Base-by-base conservation (phyloP, 2,113 vertebrate species). In the Cichladusa arquata region DNA sequence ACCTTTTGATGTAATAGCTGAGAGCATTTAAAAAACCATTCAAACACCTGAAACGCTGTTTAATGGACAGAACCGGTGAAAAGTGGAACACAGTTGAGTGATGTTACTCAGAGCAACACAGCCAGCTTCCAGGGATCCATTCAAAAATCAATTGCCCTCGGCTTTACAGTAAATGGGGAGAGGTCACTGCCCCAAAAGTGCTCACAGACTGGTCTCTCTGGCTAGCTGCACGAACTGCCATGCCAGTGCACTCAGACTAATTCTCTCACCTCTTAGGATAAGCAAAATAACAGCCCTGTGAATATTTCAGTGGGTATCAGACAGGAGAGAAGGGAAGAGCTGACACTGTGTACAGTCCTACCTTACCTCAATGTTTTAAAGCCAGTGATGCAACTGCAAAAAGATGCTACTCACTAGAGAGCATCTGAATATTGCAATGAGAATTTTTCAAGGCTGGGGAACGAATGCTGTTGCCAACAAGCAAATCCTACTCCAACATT, bases 271-370 rank as follows among this genome's bases (percentile, higher is more conserved):
- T 61, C 64, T 80, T 57, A 58, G 67, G 79, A 73, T 53, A 92
- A 70, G 60, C 95, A 93, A 61, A 90, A 81, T 54, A 53, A 38
- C 4, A 70, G 62, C 54, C 47, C 64, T 20, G 12, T 5, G 15
- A 76, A 47, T 83, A 33, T 71, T 83, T 81, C 29, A 66, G 18
- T 36, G 86, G 66, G 29, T 19, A 60, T 42, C 79, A 84, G 34
- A 54, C 42, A 5, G 8, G 47, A 72, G 50, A 50, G n/a, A 42
- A 51, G 47, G n/a, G 77, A 28, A 79, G 48, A 72, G 38, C 31
- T 0, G 2, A 61, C 12, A 34, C 0, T 0, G 48, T 16, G n/a
- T 11, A 72, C 2, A 1, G 3, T 23, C 13, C 13, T 16, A 70
- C 47, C 25, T 67, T 53, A 26, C 26, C 31, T 92, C 40, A 9